Evolutionary conservation across 2,888 invertebrate genomes (phyloP), one percentile per base, ranked within the genome.

Genomic region (Scaeva pyrastri): DNA sequence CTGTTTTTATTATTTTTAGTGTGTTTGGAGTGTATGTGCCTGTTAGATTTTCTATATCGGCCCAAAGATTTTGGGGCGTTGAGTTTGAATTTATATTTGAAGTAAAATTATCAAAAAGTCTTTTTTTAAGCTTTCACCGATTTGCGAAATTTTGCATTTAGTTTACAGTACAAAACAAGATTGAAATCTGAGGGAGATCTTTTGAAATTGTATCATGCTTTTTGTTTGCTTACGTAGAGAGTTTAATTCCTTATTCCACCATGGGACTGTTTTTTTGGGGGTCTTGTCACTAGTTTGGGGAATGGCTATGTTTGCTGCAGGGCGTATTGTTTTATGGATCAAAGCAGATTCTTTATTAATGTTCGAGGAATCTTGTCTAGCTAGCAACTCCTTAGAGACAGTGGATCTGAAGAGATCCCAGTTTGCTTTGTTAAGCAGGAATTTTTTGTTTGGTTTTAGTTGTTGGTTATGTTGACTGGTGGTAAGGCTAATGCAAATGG

Each of bases 221-320:
- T 56, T 45, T 71, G 26, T 31, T 72, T 31, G 19, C 92, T 94
- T 99, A 80, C 93, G 99, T 88, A 97, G 97, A 91, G 99, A 99
- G 92, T 99, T 99, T 91, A 98, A 99, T 71, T 94, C 94, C 88
- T 94, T 98, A n/a, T 60, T 73, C 72, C 72, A 60, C 50, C 48
- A 58, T 4, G n/a, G 48, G 19, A 23, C 16, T 21, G 48, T 72
- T 39, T 60, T 60, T 21, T 19, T 73, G 36, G 12, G 60, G 23
- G 4, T 43, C 16, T 45, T 66, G 31, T 66, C 21, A 7, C 36
- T 75, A n/a, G 75, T 75, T 75, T 75, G 75, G 11, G 75, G 66
- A 19, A 75, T 56, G 11, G 45, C 19, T 21, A 48, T 10, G 21
- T 60, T 60, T 50, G 72, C 72, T 50, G 75, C 55, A 21, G 66